Percentiles rank a stretch among this genome's conserved stretches.
phyloP scores from a whole-genome alignment of 1,140 invertebrate species.

The Drosophila obscura region DNA sequence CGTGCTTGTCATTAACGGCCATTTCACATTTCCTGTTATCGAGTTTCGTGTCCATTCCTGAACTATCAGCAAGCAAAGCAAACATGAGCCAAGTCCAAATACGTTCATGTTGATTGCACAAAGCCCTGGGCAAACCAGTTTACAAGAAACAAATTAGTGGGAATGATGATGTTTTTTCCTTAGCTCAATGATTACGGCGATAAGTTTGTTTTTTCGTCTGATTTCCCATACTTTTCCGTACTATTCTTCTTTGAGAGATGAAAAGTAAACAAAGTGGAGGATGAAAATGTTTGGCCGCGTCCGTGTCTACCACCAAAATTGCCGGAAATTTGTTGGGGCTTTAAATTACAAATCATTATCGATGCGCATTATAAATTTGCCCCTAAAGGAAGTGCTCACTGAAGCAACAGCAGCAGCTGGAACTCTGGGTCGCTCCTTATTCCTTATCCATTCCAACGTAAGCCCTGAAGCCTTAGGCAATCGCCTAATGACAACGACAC shows the following conservation, averaged over 20 bases:
- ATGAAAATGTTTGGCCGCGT: constrained; percentile 38
- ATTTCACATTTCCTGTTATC: constrained; percentile 66
- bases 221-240: not conserved
- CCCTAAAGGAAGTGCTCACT: constrained; percentile 2
- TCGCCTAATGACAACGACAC: constrained; percentile 76
- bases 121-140: constrained; percentile 62
- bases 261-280: constrained; percentile 45
- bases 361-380: constrained; percentile 76
- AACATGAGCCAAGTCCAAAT: constrained; percentile 19
- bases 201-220: constrained; percentile 59
- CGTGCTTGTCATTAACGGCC: constrained; percentile 48
- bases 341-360: constrained; percentile 81
- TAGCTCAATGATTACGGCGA: constrained; percentile 62
- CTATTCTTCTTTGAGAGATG: constrained; percentile 36
- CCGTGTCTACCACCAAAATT: constrained; percentile 56
- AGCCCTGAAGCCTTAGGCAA: constrained; percentile 34
- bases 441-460: not conserved
- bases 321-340: constrained; percentile 75
- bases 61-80: constrained; percentile 3
- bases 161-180: constrained; percentile 49
- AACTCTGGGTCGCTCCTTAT: constrained; percentile 15
- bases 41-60: constrained; percentile 45
- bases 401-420: constrained; percentile 33
- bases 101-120: constrained; percentile 72
- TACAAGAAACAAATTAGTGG: constrained; percentile 73